These are phyloP conservation scores for Crocuta crocuta DNA, from an alignment of 2,113 vertebrate genomes.

Conservation along the genomic window DNA sequence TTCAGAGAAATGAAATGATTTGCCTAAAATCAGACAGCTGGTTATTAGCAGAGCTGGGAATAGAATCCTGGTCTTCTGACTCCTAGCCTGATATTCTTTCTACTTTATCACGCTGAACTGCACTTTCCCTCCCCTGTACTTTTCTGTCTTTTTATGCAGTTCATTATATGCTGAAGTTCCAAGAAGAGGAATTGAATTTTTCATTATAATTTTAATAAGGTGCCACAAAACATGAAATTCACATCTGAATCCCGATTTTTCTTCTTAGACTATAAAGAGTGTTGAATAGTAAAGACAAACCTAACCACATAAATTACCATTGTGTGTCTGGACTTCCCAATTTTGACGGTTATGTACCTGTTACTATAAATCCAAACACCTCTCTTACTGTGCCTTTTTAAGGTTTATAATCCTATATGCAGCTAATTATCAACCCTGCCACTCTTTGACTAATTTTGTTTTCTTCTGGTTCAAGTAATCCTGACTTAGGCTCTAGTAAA, in stretches of 20 bases:
- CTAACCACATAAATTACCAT: background rate
- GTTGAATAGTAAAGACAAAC: slow-evolving; percentile 3
- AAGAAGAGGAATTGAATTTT: slow-evolving; percentile 37
- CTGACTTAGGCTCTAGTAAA: background rate
- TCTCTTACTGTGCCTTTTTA: background rate
- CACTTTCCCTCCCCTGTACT: background rate
- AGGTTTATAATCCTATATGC: background rate
- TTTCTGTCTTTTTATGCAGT: slow-evolving; percentile 28
- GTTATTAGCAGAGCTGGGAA: background rate
- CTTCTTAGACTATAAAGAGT: slow-evolving; percentile 32
- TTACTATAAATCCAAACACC: background rate
- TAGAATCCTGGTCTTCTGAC: background rate
- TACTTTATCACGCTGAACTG: background rate
- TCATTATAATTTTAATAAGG: slow-evolving; percentile 71
- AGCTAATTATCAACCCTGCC: background rate
- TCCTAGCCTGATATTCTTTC: background rate
- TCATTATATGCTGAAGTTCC: slow-evolving; percentile 57
- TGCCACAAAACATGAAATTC: slow-evolving; percentile 67
- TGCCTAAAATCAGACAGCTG: background rate
- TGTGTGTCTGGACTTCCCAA: background rate
- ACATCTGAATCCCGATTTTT: slow-evolving; percentile 49
- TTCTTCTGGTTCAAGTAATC: slow-evolving; percentile 9
- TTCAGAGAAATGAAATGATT: background rate
- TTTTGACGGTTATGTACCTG: background rate
- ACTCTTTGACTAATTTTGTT: slow-evolving; percentile 37